Evolutionary conservation across 1,140 invertebrate species (phyloP), one percentile per base, ranked within the genome.

Genomic region (Papilio helenus): DNA sequence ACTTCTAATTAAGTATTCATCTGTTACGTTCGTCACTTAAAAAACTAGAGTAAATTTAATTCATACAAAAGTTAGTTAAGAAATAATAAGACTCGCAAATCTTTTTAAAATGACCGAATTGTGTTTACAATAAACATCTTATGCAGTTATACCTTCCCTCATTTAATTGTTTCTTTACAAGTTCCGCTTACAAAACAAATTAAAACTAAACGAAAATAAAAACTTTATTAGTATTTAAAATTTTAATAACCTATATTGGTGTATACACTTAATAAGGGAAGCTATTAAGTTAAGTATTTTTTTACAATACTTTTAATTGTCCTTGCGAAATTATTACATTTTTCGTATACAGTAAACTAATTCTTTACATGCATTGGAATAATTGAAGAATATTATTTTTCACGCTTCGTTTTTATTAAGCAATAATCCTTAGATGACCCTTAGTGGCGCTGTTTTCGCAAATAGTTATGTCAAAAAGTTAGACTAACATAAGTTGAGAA

Each of bases 211-310:
- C 20, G 58, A 61, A 26, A 61, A 61, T 61, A 61, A 68, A 68
- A 68, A 68, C 61, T 9, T 65, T 65, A 65, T 65, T 65, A 65
- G 58, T 68, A 68, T 34, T 34, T 29, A 61, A 61, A 61, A 65
- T 16, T 34, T 29, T 68, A 68, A 68, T 68, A 68, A 68, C 61
- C 5, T 68, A 68, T 68, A 68, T 68, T 68, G 20, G 26, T 68
- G 18, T 61, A 61, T 26, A 61, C 12, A 61, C 9, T 68, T 68
- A 68, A 68, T 68, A 29, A 68, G 61, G 61, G 23, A 61, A 61
- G 58, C 58, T 9, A 61, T 61, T 61, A 61, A 68, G 61, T 10
- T 29, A 29, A 29, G 3, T 68, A 68, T 68, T 68, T 68, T 68
- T 68, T 29, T 29, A 34, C 14, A 68, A 68, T 68, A 12, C 18